Evolutionary conservation across 2,113 vertebrate species (phyloP), one percentile per base, ranked within the genome.

Genomic region (Carassius gibelio): DNA sequence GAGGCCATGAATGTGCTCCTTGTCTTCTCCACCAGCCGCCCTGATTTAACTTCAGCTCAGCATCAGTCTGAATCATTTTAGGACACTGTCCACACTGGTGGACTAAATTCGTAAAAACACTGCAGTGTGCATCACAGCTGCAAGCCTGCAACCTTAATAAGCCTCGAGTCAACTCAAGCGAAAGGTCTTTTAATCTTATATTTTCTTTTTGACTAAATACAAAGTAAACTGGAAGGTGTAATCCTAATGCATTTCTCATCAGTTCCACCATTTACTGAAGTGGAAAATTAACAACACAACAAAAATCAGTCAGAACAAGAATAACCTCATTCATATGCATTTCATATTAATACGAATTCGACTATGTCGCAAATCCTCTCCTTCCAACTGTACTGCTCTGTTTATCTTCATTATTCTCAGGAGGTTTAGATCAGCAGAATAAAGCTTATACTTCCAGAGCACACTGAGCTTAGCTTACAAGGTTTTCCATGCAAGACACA

Each of bases 281-380:
- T 86, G 84, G 87, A 87, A 88, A 90, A 88, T 88, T 84, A 90
- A 75, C 66, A 68, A 80, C 50, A 87, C 83, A 76, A 85, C 81
- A 75, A 81, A 84, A 74, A 64, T 66, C 64, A 38, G 79, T 66
- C 38, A 6, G 84, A 83, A 68, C 19, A 55, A 75, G 59, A 59
- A 69, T 36, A 36, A 76, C 48, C 36, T 69, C 23, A 89, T 89
- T 88, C 61, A 82, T 85, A 86, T 87, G 87, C 83, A 42, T 78
- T 80, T 86, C 71, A 74, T 66, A 83, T 74, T 81, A 81, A 68
- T 17, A 79, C 17, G 80, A 38, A 59, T 4, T 6, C 17, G 52
- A 55, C 30, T 48, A 72, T 57, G 21, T 79, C 23, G 34, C 75
- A 78, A 71, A 83, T 79, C 64, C 52, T 45, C 64, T 71, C 42